Conservation (phyloP, 2,888 invertebrate species). For the Drosophila leonis region DNA sequence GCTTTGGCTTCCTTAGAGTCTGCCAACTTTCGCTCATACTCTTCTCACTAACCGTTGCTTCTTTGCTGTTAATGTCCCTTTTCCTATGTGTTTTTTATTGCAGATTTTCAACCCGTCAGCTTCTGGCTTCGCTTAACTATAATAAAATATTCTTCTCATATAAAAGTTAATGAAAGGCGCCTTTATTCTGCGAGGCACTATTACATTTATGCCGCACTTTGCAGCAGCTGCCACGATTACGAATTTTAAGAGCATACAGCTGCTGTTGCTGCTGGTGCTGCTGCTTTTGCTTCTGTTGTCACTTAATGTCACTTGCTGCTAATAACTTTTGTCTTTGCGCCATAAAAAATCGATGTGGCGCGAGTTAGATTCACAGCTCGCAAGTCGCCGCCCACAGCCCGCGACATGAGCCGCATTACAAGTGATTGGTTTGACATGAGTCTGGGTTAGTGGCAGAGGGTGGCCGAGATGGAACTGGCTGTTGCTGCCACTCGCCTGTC, state of each 20-base stretch:
- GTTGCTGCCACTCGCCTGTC: conserved; percentile 59
- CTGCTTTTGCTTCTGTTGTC: conserved; percentile 39
- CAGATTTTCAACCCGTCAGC: neutral
- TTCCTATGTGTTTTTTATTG: neutral
- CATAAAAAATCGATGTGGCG: conserved; percentile 65
- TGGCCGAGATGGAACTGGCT: conserved; percentile 1
- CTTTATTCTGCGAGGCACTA: conserved; percentile 12
- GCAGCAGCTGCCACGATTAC: conserved; percentile 31
- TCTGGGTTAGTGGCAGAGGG: neutral
- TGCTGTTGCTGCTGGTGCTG: conserved; percentile 25
- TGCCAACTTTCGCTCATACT: neutral
- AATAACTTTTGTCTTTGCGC: conserved; percentile 69
- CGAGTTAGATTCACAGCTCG: conserved; percentile 37
- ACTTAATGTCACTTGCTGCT: conserved; percentile 64
- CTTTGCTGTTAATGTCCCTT: neutral
- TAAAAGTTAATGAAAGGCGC: conserved; percentile 19
- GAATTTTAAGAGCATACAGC: conserved; percentile 16
- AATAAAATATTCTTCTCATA: conserved; percentile 10
- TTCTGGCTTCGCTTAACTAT: neutral
- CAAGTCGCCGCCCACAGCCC: conserved; percentile 24
- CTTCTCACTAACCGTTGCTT: neutral
- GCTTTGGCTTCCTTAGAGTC: neutral
- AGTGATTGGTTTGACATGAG: conserved; percentile 67
- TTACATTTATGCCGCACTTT: conserved; percentile 30
- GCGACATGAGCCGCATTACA: conserved; percentile 60